Evolutionary conservation across 1,140 invertebrate species (phyloP).

Genomic region (Centruroides sculpturatus): DNA sequence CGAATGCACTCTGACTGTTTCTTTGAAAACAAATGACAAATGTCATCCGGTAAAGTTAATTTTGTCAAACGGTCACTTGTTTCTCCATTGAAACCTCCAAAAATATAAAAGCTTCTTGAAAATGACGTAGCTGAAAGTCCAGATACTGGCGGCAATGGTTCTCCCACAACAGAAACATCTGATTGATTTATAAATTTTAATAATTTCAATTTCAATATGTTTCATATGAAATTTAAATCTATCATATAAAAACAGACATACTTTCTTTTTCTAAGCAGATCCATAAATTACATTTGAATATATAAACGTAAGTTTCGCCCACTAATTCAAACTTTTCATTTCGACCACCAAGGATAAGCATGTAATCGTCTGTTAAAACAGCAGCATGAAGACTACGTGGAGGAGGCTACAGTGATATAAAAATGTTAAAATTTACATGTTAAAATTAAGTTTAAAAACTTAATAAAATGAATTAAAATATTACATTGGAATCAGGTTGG

Average conservation of each 20-base stretch:
- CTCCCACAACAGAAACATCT: conserved; percentile 12
- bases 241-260: too few relatives aligned
- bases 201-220: too few relatives aligned
- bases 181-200: too few relatives aligned
- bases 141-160: conserved; percentile 5
- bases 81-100: conserved; percentile 21
- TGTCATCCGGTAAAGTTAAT: conserved; percentile 60
- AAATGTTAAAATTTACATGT: conserved; percentile 23
- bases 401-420: conserved; percentile 41
- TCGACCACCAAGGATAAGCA: conserved; percentile 76
- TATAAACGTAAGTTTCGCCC: conserved; percentile 69
- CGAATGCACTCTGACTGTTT: conserved; percentile 53
- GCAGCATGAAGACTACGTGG: conserved; percentile 76
- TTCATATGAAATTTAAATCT: too few relatives aligned
- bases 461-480: too few relatives aligned
- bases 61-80: conserved; percentile 37
- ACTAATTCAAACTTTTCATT: conserved; percentile 49
- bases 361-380: conserved; percentile 68
- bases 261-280: too few relatives aligned
- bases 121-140: conserved; percentile 5
- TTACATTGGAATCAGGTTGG: background rate
- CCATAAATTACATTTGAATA: conserved; percentile 83
- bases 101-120: conserved; percentile 16
- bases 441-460: too few relatives aligned
- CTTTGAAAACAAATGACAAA: conserved; percentile 61